Conservation (phyloP, 2,113 vertebrate genomes). For the Pterocles burchelli region DNA sequence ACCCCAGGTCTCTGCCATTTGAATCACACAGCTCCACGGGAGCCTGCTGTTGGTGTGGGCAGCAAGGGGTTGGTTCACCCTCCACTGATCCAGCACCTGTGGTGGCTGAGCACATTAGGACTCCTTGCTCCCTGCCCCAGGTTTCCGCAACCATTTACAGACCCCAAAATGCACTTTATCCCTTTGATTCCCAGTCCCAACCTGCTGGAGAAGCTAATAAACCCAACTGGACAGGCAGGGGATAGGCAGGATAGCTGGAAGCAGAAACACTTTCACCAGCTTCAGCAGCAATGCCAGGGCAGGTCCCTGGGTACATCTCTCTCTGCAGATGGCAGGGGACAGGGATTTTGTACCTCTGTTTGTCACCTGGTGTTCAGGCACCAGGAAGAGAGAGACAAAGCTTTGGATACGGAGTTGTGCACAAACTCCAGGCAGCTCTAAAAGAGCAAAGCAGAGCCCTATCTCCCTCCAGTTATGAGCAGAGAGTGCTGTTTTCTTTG, state of each 20-base stretch:
- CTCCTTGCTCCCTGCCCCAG: background rate
- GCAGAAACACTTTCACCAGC: background rate
- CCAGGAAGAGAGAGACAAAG: background rate
- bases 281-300: background rate
- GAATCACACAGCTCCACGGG: rapidly evolving
- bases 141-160: background rate
- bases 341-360: background rate
- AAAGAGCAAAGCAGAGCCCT: background rate
- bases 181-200: background rate
- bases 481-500: background rate
- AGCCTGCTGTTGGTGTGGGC: background rate
- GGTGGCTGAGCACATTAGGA: background rate
- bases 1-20: background rate
- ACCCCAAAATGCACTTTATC: background rate
- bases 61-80: background rate
- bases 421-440: background rate
- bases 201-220: constrained; percentile 11
- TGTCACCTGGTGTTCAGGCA: background rate
- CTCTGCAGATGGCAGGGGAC: background rate
- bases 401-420: background rate
- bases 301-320: background rate
- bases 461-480: background rate
- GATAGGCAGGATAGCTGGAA: constrained; percentile 6
- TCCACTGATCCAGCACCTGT: background rate
- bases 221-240: background rate